Conservation (phyloP, 2,113 vertebrate genomes). For the Merops nubicus region DNA sequence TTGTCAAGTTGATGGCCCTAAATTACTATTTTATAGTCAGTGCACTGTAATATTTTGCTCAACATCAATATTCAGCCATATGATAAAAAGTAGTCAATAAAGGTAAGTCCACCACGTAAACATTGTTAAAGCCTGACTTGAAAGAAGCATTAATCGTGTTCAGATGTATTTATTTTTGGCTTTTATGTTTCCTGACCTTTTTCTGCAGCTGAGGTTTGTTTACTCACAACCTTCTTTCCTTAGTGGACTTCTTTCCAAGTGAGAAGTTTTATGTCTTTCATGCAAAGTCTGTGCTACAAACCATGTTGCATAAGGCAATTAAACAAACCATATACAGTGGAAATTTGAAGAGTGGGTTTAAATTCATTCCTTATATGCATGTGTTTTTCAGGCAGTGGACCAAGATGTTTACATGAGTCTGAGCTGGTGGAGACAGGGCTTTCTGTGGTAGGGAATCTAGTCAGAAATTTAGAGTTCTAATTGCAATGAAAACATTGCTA, state of each 20-base stretch:
- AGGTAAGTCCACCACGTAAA: neutral
- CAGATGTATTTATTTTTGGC: neutral
- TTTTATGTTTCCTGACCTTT: neutral
- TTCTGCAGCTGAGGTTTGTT: neutral
- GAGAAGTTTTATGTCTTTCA: conserved; percentile 13
- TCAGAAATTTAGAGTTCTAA: neutral
- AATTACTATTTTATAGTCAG: neutral
- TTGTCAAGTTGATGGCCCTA: neutral
- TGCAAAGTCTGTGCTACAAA: neutral
- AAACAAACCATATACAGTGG: neutral
- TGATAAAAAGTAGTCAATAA: neutral
- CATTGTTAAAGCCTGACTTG: neutral
- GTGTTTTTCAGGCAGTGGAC: neutral
- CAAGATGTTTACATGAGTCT: neutral
- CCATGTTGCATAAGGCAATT: neutral
- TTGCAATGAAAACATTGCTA: neutral
- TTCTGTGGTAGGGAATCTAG: neutral
- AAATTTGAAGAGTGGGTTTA: neutral
- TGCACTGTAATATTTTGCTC: neutral
- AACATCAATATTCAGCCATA: neutral
- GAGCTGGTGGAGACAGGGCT: neutral
- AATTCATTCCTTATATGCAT: neutral
- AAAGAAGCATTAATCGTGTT: neutral
- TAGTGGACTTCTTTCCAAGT: conserved; percentile 23
- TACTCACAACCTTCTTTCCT: neutral